A percentile compares a stretch with the other conserved stretches of the same genome.
These are phyloP conservation scores for Ennomos fuscantarius DNA, from an alignment of 2,888 invertebrate species.

Conservation along the genomic window DNA sequence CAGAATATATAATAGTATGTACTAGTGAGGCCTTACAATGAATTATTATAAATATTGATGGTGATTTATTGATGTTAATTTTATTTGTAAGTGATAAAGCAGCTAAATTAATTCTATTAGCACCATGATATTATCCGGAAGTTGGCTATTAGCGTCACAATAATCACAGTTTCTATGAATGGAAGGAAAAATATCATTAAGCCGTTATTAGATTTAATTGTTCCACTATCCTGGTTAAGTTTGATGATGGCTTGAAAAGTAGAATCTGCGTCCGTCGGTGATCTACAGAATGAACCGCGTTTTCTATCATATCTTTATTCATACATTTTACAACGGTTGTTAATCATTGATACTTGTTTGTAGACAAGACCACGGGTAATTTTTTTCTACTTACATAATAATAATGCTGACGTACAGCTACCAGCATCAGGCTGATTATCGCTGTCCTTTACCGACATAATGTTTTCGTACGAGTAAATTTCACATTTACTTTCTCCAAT, in stretches of 20 bases:
- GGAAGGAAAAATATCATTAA: constrained; percentile 21
- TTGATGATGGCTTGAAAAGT: too few relatives aligned
- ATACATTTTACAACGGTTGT: too few relatives aligned
- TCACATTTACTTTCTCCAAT: constrained; percentile 73
- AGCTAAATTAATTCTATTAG: constrained; percentile 7
- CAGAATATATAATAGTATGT: too few relatives aligned
- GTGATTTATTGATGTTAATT: not conserved
- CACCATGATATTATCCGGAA: constrained; percentile 14
- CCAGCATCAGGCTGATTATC: not conserved
- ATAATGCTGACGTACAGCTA: not conserved
- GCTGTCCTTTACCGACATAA: constrained; percentile 41
- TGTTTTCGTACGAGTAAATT: constrained; percentile 58
- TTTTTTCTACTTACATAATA: too few relatives aligned
- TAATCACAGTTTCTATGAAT: constrained; percentile 15
- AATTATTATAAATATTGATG: too few relatives aligned
- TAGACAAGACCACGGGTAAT: too few relatives aligned
- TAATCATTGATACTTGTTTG: too few relatives aligned
- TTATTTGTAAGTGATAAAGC: not conserved
- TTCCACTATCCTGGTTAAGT: too few relatives aligned
- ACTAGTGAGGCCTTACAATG: too few relatives aligned
- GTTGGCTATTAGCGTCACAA: constrained; percentile 10
- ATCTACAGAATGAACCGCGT: too few relatives aligned
- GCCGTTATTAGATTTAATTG: constrained; percentile 8
- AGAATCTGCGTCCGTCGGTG: too few relatives aligned
- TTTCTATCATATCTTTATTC: too few relatives aligned